phyloP scores from a whole-genome alignment of 2,888 invertebrate species.

The Pachycephus smyrnensis region DNA sequence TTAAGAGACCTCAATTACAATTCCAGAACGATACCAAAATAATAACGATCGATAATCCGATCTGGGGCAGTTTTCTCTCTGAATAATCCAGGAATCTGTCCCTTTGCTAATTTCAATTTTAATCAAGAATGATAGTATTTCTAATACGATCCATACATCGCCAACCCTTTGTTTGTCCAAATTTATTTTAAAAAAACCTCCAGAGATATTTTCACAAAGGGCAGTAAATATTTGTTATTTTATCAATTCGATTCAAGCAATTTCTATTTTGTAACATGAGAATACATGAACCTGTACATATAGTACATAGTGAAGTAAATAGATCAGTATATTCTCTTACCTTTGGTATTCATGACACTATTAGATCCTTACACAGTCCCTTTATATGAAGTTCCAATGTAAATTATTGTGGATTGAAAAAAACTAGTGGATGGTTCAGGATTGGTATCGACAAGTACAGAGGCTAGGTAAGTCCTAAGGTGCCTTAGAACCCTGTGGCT shows the following conservation, averaged over 20 bases:
- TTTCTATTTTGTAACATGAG: neutral
- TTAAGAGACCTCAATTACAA: neutral
- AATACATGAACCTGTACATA: neutral
- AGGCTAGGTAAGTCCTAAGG: neutral
- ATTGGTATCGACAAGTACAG: neutral
- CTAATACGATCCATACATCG: neutral
- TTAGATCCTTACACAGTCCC: neutral
- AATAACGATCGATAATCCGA: neutral
- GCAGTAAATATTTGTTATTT: neutral
- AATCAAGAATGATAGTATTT: neutral
- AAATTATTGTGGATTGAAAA: neutral
- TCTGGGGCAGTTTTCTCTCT: neutral
- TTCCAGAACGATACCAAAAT: neutral
- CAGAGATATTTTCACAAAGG: neutral
- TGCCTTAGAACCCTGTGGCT: neutral
- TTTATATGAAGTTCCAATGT: neutral
- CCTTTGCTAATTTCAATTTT: neutral
- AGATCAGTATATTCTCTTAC: neutral
- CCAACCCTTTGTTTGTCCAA: neutral
- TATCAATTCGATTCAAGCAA: neutral
- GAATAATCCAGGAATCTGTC: neutral
- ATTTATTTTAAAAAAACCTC: neutral
- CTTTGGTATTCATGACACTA: neutral
- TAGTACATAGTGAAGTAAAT: neutral
- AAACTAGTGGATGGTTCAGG: neutral